Evolutionary conservation across 1,140 invertebrate genomes (phyloP), one percentile per base, ranked within the genome.

Genomic region (Drosophila asahinai): DNA sequence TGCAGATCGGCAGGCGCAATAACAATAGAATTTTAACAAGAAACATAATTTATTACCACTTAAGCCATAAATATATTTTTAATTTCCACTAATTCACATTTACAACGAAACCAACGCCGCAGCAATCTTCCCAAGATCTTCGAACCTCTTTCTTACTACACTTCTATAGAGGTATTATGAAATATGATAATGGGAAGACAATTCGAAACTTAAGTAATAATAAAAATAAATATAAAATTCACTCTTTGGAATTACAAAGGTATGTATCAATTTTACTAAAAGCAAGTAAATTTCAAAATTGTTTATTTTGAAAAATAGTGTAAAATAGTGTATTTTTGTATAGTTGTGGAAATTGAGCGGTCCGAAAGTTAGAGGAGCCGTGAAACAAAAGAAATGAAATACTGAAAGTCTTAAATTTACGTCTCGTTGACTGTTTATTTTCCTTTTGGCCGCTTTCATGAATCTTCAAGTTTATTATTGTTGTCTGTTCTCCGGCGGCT

Each of bases 11-110:
- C 19, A 22, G 2, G 25, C 66, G 45, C 54, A 66, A 63, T 81
- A 89, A 89, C 86, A 89, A 89, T 89, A 89, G 86, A 86, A 80
- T 82, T 86, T 89, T 90, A 89, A 91, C 80, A 91, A 91, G 77
- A 91, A 87, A 91, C 83, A 86, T 89, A 89, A 91, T 91, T 91
- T 91, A 91, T 91, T 57, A 72, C 79, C 89, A 86, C 89, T 89
- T 91, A 83, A 91, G 84, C 79, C 89, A 89, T 91, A 91, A 91
- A 91, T 91, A 91, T 84, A 89, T 83, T 91, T 91, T 90, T 91
- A 83, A 91, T 91, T 91, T 91, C 77, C 64, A 47, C 86, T 72
- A 86, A 91, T 86, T 91, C 86, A 78, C 86, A 78, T 89, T 84
- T 89, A 81, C 83, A 87, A 76, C 80, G 64, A 67, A 80, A 58